A percentile compares a stretch with the other conserved stretches of the same genome.
These are phyloP conservation scores for Hetaerina titia DNA, from an alignment of 2,888 invertebrate genomes.

Conservation along the genomic window DNA sequence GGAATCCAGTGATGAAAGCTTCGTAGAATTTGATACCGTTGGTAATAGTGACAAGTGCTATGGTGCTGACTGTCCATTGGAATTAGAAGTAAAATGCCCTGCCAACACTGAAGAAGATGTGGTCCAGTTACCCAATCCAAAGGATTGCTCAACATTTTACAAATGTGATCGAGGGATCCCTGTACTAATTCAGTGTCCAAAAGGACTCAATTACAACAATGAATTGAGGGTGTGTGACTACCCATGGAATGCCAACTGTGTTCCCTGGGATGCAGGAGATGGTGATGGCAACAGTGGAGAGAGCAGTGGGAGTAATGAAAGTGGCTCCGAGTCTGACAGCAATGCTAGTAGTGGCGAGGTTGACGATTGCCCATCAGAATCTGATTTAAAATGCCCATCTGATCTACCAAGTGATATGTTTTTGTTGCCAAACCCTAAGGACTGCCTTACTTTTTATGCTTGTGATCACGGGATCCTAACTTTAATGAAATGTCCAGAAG, in stretches of 20 bases:
- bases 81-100: background rate
- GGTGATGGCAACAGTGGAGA: background rate
- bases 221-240: constrained; percentile 8
- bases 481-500: background rate
- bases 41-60: background rate
- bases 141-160: background rate
- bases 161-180: constrained; percentile 5
- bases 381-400: background rate
- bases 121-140: background rate
- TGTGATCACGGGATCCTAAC: background rate
- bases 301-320: background rate
- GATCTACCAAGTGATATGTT: background rate
- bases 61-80: background rate
- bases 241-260: background rate
- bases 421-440: background rate
- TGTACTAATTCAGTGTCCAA: background rate
- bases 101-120: background rate
- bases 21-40: background rate
- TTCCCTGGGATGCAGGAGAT: background rate
- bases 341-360: background rate
- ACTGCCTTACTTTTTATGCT: background rate
- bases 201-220: background rate
- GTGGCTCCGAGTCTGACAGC: background rate
- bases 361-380: background rate
- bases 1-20: background rate